A percentile compares a stretch with the other conserved stretches of the same genome.
Evolutionary conservation across 2,113 vertebrate genomes (phyloP).

Genomic region (Onychorhynchus coronatus): DNA sequence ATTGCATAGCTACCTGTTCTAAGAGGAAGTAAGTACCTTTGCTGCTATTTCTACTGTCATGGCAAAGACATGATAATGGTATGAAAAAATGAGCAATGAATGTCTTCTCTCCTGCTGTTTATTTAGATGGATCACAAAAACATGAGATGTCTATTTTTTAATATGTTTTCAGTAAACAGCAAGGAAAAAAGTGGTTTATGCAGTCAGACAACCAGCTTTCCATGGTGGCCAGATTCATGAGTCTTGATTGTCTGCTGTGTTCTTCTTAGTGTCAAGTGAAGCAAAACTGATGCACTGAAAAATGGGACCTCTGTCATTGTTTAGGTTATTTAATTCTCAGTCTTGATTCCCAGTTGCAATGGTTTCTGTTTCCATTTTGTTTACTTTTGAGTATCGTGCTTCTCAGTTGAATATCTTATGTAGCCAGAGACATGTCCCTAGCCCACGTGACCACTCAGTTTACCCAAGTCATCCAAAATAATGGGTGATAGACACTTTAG

Average conservation of each 20-base stretch:
- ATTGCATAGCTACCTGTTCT: background rate
- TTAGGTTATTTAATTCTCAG: background rate
- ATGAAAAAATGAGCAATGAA: background rate
- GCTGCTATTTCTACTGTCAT: background rate
- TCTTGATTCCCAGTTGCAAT: background rate
- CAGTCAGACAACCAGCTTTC: background rate
- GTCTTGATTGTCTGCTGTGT: background rate
- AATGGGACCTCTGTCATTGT: background rate
- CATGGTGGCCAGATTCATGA: background rate
- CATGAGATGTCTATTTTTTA: background rate
- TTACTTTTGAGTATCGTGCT: background rate
- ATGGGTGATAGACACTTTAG: background rate
- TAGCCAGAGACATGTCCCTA: background rate
- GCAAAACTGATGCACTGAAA: background rate
- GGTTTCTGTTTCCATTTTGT: background rate
- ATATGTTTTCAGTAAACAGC: background rate
- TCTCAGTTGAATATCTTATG: background rate
- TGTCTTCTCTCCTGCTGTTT: background rate
- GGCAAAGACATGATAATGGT: background rate
- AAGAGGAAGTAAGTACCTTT: background rate
- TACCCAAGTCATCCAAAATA: background rate
- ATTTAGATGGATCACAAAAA: background rate
- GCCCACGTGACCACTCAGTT: background rate
- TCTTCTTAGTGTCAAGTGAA: background rate
- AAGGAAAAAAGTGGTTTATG: background rate